Percentiles rank a stretch among this genome's conserved stretches.
phyloP scores from a whole-genome alignment of 2,113 vertebrate genomes.

The Rynchops niger region DNA sequence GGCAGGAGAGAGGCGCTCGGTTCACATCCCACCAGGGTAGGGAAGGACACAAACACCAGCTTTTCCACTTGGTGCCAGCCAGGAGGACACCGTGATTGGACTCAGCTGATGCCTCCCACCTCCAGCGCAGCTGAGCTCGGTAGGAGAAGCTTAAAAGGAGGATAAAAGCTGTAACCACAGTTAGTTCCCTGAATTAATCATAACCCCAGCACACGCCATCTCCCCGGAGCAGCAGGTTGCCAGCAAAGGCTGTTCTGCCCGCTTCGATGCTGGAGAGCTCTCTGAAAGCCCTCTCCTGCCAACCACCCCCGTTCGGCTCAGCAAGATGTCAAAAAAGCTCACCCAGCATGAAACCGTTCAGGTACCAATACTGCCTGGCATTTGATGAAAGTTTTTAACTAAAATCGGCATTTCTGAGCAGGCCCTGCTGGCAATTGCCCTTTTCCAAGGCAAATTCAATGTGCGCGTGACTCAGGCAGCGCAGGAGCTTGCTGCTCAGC shows the following conservation, averaged over 20 bases:
- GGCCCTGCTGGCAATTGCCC: not conserved
- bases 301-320: not conserved
- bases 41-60: not conserved
- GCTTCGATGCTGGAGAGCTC: not conserved
- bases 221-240: not conserved
- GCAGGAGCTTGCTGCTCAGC: not conserved
- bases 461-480: not conserved
- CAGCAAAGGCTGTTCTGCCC: not conserved
- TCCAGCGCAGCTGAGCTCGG: not conserved
- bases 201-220: not conserved
- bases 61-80: not conserved
- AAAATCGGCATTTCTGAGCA: slow-evolving; percentile 3
- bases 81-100: not conserved
- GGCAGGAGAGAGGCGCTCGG: not conserved
- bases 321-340: slow-evolving; percentile 3
- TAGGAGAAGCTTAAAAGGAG: not conserved
- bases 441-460: not conserved
- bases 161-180: slow-evolving; percentile 2
- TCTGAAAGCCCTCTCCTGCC: slow-evolving; percentile 1
- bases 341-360: not conserved
- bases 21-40: not conserved
- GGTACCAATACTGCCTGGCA: not conserved
- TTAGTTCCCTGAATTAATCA: slow-evolving; percentile 41
- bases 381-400: not conserved
- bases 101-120: not conserved